Percentiles rank a stretch among this genome's conserved stretches.
Evolutionary conservation across 2,888 invertebrate species (phyloP).

Genomic region (Leptinotarsa peninsularis): DNA sequence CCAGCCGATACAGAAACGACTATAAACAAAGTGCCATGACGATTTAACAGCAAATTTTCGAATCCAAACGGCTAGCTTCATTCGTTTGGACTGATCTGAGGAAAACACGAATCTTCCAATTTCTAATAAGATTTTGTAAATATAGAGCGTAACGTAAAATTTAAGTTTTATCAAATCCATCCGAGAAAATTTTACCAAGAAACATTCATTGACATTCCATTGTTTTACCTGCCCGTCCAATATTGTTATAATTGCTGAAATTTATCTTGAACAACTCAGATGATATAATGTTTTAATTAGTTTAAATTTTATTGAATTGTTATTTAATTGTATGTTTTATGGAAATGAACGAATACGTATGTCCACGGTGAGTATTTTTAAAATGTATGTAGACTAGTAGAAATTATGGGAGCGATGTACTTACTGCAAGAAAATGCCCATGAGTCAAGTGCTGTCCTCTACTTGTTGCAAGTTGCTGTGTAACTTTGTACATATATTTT

Average conservation of each 20-base stretch:
- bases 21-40: slow-evolving; percentile 50
- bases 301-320: slow-evolving; percentile 61
- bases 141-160: slow-evolving; percentile 58
- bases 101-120: slow-evolving; percentile 51
- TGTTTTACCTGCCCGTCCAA: slow-evolving; percentile 50
- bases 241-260: slow-evolving; percentile 45
- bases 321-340: slow-evolving; percentile 60
- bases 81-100: slow-evolving; percentile 33
- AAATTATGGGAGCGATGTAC: slow-evolving; percentile 39
- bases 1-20: slow-evolving; percentile 20
- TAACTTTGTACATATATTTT: slow-evolving; percentile 61
- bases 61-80: slow-evolving; percentile 40
- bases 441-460: slow-evolving; percentile 30
- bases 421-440: slow-evolving; percentile 43
- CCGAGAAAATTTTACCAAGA: not conserved
- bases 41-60: slow-evolving; percentile 29
- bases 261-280: slow-evolving; percentile 42
- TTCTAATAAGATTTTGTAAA: slow-evolving; percentile 57
- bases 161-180: slow-evolving; percentile 26
- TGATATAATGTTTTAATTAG: slow-evolving; percentile 54
- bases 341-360: slow-evolving; percentile 43
- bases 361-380: slow-evolving; percentile 36
- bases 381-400: slow-evolving; percentile 29
- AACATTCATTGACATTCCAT: slow-evolving; percentile 41
- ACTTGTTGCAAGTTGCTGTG: slow-evolving; percentile 50